Base-by-base conservation (phyloP, 2,888 invertebrate species). In the Andricus curvator region DNA sequence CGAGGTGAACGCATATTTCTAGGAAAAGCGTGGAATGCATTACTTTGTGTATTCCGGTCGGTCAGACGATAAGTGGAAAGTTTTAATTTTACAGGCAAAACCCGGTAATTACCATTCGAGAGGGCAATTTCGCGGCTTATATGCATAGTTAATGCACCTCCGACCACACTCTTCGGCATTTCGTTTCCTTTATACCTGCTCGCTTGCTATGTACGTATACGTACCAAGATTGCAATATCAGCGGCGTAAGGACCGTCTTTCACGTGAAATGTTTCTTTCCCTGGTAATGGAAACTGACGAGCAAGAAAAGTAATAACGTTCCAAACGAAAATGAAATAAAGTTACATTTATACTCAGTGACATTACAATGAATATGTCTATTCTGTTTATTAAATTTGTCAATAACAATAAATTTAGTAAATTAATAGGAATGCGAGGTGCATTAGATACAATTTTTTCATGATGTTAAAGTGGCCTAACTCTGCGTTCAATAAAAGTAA, bases 91-190 rank as follows among this genome's bases (percentile, higher is more conserved):
- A 84, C 86, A 84, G 81, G 81, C 83, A 83, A 82, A 77, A 84
- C 80, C 29, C 79, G 84, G 86, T 87, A 89, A 89, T 89, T 89
- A 88, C 87, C 85, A 83, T 83, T 79, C 84, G 81, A 82, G 84
- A 81, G 87, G 84, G 83, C 85, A 87, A 88, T 89, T 89, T 88
- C 88, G 86, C 86, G 88, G 87, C 85, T 88, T 88, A 87, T 87
- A 87, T 89, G 88, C 87, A 89, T 89, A 88, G 84, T 87, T 88
- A 87, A 88, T 85, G 88, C 80, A 84, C 82, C 82, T 84, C 83
- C 84, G 80, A 82, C 80, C 79, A 78, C 79, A 79, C 81, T 33
- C 56, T 81, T 81, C 80, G 62, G 78, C 70, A 80, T 80, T 83
- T 79, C 80, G 79, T 83, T 77, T 83, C 74, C 80, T 79, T 77